Evolutionary conservation across 1,140 invertebrate species (phyloP).

Genomic region (Drosophila tristis): DNA sequence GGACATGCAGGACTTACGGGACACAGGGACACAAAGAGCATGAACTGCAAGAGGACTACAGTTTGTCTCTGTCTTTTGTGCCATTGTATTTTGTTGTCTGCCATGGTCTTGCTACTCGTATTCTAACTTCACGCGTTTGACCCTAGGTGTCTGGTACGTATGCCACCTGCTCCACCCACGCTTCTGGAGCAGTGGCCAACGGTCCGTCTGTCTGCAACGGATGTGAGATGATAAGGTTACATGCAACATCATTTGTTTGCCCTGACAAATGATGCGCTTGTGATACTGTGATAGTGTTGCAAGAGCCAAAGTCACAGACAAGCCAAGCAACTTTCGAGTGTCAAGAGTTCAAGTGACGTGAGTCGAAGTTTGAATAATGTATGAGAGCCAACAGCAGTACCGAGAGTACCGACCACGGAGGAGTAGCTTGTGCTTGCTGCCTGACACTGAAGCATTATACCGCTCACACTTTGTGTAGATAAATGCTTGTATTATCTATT

Average conservation of each 20-base stretch:
- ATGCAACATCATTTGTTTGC: constrained; percentile 82
- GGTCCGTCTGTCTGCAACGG: constrained; percentile 64
- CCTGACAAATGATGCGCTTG: constrained; percentile 70
- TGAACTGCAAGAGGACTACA: constrained; percentile 40
- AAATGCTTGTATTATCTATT: background rate
- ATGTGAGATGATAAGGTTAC: constrained; percentile 82
- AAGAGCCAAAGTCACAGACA: constrained; percentile 17
- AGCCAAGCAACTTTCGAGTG: constrained; percentile 70
- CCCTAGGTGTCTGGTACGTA: constrained; percentile 45
- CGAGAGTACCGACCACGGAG: background rate
- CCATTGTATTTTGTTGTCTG: constrained; percentile 33
- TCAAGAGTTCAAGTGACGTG: constrained; percentile 63
- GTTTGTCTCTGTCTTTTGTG: constrained; percentile 45
- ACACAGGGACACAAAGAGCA: constrained; percentile 12
- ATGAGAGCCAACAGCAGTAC: constrained; percentile 32
- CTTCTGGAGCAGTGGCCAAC: background rate
- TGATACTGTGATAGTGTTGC: constrained; percentile 77
- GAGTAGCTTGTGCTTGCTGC: background rate
- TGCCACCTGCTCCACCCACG: background rate
- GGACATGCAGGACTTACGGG: constrained; percentile 23
- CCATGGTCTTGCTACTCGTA: background rate
- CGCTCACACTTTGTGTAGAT: constrained; percentile 6
- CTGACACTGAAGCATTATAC: constrained; percentile 12
- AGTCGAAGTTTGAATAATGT: constrained; percentile 75
- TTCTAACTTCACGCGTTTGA: constrained; percentile 64